These are phyloP conservation scores for Chondrosia reniformis DNA, from an alignment of 37 sponge, comb jelly and placozoan genomes.

Conservation along the genomic window DNA sequence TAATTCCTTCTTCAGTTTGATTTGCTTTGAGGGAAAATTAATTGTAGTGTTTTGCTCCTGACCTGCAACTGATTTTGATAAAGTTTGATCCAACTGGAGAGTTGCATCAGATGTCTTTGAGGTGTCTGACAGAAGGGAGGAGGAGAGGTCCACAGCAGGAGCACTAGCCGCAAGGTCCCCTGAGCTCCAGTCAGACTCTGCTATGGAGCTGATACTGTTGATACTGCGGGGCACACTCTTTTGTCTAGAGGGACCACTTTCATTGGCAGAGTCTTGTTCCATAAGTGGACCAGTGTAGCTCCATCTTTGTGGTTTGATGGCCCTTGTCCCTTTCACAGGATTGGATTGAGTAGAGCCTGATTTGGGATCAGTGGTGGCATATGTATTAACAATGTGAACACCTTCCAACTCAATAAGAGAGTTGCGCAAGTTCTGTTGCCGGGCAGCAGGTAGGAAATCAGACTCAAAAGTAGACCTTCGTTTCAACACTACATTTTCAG, in stretches of 20 bases:
- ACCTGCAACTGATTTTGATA: not conserved
- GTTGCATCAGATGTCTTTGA: not conserved
- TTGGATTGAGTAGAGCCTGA: too few species aligned
- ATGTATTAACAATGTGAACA: not conserved
- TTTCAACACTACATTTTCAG: too few species aligned
- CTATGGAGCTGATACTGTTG: not conserved
- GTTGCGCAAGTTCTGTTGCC: conserved; percentile 1
- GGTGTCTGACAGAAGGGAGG: not conserved
- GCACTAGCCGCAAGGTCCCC: conserved; percentile 6
- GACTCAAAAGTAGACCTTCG: too few species aligned
- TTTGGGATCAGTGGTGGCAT: too few species aligned
- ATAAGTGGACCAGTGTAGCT: too few species aligned
- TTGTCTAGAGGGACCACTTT: too few species aligned
- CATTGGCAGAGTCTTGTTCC: too few species aligned
- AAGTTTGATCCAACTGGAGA: not conserved
- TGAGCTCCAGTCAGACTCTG: not conserved
- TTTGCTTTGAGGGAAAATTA: conserved; percentile 41
- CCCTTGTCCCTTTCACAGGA: too few species aligned
- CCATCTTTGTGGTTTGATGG: too few species aligned
- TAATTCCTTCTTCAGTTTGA: conserved; percentile 42
- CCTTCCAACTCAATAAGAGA: not conserved
- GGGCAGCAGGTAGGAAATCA: too few species aligned
- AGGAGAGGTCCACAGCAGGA: not conserved
- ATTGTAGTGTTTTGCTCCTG: not conserved
- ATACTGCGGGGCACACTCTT: not conserved